Evolutionary conservation across 2,797 vertebrate genomes (phyloP), one percentile per base, ranked within the genome.

Genomic region (Gephyroberyx darwinii): DNA sequence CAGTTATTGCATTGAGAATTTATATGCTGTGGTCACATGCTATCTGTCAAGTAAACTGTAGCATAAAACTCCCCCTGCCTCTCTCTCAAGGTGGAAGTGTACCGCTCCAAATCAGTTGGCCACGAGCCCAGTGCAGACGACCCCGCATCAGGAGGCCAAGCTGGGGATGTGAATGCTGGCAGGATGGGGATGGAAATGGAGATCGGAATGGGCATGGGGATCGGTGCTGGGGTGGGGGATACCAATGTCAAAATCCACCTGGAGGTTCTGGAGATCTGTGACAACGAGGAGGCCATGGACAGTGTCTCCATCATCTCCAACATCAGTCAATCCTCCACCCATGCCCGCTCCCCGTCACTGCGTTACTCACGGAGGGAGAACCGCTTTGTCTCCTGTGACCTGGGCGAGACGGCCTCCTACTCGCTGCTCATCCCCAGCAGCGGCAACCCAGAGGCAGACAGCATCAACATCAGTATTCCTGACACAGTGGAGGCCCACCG

Each of bases 191-290:
- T 87, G 83, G 82, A 59, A 50, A 77, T 86, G 82, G 88, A 84
- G 48, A 83, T 83, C 1, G 85, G 74, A 13, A 68, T 87, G 77
- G 88, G 75, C 1, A 84, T 91, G 77, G 91, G 84, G 0, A 80
- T 89, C 0, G 89, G 88, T 51, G 77, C 74, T 0, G 83, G 78
- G 1, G 84, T 92, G 2, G 94, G 92, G 0, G 97, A 98, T 92
- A 96, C 97, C 5, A 99, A 94, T 0, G 98, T 99, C 14, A 99
- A 96, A 88, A 99, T 99, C 84, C 98, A 99, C 82, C 78, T 99
- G 35, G 98, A 99, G 72, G 98, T 99, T n/a, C 93, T 99, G 77
- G 98, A 99, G 90, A 99, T 99, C 66, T 99, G 98, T 17, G 96
- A 96, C 86, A 96, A 96, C 0, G 95, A 98, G 58, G 97, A 98